These are phyloP conservation scores for Aurelia sp. DNA, from an alignment of 30 jellyfish, hydroid and myxozoan species.

Conservation along the genomic window DNA sequence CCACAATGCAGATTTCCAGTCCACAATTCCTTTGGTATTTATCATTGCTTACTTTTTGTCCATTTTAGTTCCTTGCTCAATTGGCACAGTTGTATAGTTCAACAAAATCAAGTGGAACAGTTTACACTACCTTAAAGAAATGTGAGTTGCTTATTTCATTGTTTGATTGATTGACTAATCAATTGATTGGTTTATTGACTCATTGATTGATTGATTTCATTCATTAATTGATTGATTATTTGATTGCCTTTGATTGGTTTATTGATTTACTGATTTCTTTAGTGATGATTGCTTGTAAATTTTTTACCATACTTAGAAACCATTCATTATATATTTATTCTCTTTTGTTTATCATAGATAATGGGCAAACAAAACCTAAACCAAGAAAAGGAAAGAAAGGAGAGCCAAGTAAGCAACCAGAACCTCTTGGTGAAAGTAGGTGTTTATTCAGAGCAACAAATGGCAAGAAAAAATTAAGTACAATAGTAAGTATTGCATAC, in stretches of 20 bases:
- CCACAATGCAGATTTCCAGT: no score
- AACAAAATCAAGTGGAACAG: slow-evolving; percentile 85
- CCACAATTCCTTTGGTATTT: no score
- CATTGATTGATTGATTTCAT: neutral
- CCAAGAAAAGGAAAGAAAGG: slow-evolving; percentile 77
- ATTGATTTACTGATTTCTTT: neutral
- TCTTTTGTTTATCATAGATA: slow-evolving; percentile 52
- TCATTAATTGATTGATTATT: neutral
- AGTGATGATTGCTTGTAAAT: neutral
- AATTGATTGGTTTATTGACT: neutral
- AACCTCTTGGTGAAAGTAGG: slow-evolving; percentile 88
- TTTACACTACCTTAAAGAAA: slow-evolving; percentile 82
- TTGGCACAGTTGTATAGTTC: slow-evolving; percentile 68
- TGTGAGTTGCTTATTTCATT: slow-evolving; percentile 61
- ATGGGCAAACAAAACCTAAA: slow-evolving; percentile 94
- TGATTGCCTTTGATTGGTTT: neutral
- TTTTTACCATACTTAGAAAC: neutral
- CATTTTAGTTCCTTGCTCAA: slow-evolving; percentile 79
- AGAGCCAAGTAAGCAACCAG: slow-evolving; percentile 79
- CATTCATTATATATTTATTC: neutral
- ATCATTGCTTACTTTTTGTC: no score
- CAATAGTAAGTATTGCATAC: slow-evolving; percentile 73
- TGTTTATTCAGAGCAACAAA: slow-evolving; percentile 96
- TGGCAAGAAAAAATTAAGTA: slow-evolving; percentile 89
- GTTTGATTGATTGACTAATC: neutral